Evolutionary conservation across 2,797 vertebrate genomes (phyloP).

Genomic region (Silurus aristotelis): DNA sequence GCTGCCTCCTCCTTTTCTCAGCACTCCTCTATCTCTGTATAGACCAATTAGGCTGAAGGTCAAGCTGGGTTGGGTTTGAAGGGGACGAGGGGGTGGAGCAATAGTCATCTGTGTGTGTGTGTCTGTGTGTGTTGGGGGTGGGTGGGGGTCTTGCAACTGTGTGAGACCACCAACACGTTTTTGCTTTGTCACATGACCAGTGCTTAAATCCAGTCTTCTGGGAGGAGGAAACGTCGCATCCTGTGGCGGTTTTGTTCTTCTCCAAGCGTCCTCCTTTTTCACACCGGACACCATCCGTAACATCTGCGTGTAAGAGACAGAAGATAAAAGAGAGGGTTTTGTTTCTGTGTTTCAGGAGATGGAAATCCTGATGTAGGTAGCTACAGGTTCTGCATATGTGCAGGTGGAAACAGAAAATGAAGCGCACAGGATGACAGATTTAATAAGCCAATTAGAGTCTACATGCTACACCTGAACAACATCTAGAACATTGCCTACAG

Average conservation of each 20-base stretch:
- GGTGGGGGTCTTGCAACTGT: constrained; percentile 46
- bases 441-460: constrained; percentile 62
- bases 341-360: constrained; percentile 37
- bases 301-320: constrained; percentile 53
- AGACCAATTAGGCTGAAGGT: constrained; percentile 78
- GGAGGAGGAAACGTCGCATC: constrained; percentile 64
- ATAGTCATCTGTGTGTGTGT: constrained; percentile 45
- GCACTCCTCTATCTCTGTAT: constrained; percentile 63
- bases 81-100: constrained; percentile 44
- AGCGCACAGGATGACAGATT: constrained; percentile 59
- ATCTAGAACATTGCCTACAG: not conserved
- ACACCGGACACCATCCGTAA: constrained; percentile 30
- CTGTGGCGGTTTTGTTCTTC: constrained; percentile 60
- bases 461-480: not conserved
- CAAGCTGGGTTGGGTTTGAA: constrained; percentile 65
- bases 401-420: constrained; percentile 39
- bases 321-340: constrained; percentile 46
- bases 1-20: constrained; percentile 32
- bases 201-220: constrained; percentile 60
- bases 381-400: constrained; percentile 32
- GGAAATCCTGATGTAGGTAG: constrained; percentile 34
- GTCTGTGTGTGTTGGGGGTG: constrained; percentile 31
- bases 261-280: constrained; percentile 49
- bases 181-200: constrained; percentile 64
- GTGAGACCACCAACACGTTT: constrained; percentile 77